Evolutionary conservation across 2,797 vertebrate species (phyloP).

Genomic region (Halcyon chelicuti): DNA sequence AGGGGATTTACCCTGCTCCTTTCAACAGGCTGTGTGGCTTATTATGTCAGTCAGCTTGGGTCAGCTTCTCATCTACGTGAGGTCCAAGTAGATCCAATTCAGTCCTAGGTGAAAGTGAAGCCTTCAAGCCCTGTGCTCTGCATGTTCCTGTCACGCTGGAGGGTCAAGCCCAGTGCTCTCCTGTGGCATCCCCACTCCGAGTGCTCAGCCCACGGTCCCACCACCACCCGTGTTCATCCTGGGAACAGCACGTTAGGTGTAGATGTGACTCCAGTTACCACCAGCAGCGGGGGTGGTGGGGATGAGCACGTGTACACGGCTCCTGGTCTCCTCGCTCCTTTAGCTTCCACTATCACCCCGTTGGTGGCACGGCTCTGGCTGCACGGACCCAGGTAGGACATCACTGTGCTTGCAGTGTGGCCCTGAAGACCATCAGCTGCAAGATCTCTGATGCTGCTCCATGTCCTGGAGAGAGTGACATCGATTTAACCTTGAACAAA

Average conservation of each 20-base stretch:
- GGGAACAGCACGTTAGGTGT: background rate
- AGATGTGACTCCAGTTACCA: background rate
- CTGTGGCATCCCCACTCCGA: background rate
- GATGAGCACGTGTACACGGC: rapidly evolving
- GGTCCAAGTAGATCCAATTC: background rate
- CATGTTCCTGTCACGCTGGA: background rate
- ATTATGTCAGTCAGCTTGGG: background rate
- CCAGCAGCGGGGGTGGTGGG: background rate
- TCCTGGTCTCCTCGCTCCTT: background rate
- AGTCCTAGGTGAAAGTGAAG: background rate
- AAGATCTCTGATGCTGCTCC: background rate
- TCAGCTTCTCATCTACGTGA: background rate
- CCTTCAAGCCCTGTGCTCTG: background rate
- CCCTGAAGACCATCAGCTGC: background rate
- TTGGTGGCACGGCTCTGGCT: background rate
- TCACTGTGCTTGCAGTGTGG: background rate
- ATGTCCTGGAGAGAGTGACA: background rate
- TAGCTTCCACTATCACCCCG: background rate
- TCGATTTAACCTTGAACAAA: background rate
- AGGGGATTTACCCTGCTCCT: background rate
- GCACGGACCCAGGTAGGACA: background rate
- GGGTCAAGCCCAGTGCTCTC: background rate
- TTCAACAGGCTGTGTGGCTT: background rate
- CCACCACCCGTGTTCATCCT: rapidly evolving
- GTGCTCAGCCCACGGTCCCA: background rate